Percentiles rank a stretch among this genome's conserved stretches.
These are phyloP conservation scores for Anguilla anguilla DNA, from an alignment of 2,797 vertebrate genomes.

Conservation along the genomic window DNA sequence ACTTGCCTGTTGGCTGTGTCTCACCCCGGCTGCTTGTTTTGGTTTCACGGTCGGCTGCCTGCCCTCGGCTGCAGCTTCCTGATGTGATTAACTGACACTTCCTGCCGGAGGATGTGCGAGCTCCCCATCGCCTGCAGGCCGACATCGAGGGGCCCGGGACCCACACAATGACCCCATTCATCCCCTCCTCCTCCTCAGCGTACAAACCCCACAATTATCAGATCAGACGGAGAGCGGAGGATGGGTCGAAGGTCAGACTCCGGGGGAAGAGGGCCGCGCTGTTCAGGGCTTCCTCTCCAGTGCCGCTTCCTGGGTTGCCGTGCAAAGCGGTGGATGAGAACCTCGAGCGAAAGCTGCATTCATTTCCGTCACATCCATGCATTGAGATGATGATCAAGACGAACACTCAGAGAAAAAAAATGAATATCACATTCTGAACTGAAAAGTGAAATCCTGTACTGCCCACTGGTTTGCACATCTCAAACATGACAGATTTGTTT, in stretches of 20 bases:
- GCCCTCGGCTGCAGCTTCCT: slow-evolving; percentile 9
- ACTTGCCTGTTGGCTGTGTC: background rate
- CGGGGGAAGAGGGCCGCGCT: background rate
- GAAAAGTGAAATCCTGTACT: background rate
- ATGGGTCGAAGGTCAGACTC: background rate
- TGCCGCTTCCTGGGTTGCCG: background rate
- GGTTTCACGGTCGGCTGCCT: slow-evolving; percentile 20
- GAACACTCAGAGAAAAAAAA: background rate
- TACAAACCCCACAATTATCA: slow-evolving; percentile 22
- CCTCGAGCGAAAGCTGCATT: background rate
- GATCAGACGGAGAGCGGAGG: slow-evolving; percentile 7
- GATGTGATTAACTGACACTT: slow-evolving; percentile 25
- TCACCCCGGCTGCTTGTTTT: slow-evolving; percentile 12
- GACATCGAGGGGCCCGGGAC: slow-evolving; percentile 8
- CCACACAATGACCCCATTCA: slow-evolving; percentile 29
- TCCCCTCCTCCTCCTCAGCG: background rate
- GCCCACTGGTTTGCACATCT: background rate
- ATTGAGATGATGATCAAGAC: background rate
- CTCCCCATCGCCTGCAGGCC: slow-evolving; percentile 8
- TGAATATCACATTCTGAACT: background rate
- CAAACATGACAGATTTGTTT: background rate
- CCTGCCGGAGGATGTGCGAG: slow-evolving; percentile 25
- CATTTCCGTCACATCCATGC: background rate
- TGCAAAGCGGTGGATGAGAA: background rate
- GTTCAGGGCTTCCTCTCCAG: background rate